Conservation (phyloP, 2,888 invertebrate species). For the Hyppa rectilinea region DNA sequence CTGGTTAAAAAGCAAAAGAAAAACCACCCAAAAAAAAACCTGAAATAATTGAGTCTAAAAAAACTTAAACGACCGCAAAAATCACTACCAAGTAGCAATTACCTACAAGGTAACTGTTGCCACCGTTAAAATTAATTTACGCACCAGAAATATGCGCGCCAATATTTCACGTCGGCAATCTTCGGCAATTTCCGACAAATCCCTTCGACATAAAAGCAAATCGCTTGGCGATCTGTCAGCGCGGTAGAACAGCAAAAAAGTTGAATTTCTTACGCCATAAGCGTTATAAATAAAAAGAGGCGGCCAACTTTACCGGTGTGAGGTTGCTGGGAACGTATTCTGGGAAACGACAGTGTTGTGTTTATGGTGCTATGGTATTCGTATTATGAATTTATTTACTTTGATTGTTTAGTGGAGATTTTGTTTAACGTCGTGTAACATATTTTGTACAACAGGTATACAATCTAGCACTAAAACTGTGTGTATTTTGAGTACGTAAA, state of each 20-base stretch:
- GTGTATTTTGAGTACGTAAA: too few relatives aligned
- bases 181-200: conserved; percentile 49
- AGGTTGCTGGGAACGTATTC: conserved; percentile 75
- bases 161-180: conserved; percentile 48
- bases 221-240: conserved; percentile 69
- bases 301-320: conserved; percentile 77
- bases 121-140: conserved; percentile 39
- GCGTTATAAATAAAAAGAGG: conserved; percentile 81
- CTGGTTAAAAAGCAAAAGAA: background rate
- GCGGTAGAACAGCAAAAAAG: conserved; percentile 69
- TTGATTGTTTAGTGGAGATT: too few relatives aligned
- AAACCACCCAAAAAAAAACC: background rate
- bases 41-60: background rate
- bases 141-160: conserved; percentile 33
- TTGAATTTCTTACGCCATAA: conserved; percentile 80
- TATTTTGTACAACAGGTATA: too few relatives aligned
- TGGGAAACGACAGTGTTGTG: conserved; percentile 46
- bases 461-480: too few relatives aligned
- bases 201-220: conserved; percentile 60
- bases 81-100: background rate
- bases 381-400: too few relatives aligned
- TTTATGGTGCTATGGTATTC: too few relatives aligned
- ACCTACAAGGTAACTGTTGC: background rate
- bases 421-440: too few relatives aligned
- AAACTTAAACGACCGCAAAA: background rate